Percentiles rank a stretch among this genome's conserved stretches.
Conservation (phyloP, 2,888 invertebrate genomes). For the Philaethria dido region DNA sequence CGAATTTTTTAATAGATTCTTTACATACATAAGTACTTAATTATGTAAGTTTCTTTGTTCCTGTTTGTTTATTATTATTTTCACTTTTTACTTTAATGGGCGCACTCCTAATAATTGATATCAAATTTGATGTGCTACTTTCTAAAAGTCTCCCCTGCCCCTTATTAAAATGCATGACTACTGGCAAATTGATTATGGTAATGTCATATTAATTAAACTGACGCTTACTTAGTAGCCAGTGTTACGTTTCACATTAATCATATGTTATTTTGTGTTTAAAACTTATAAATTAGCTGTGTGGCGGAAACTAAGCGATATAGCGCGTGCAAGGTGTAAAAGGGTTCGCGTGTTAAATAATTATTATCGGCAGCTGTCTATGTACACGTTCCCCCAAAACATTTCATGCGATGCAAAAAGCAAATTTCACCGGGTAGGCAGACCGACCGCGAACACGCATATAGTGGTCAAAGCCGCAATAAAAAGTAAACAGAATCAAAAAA, state of each 20-base stretch:
- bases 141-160: neutral
- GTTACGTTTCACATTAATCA: slow-evolving; percentile 27
- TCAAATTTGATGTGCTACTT: neutral
- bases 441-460: slow-evolving; percentile 65
- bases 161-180: slow-evolving; percentile 15
- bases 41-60: no score
- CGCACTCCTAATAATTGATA: neutral
- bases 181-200: slow-evolving; percentile 30
- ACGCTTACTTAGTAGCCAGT: slow-evolving; percentile 21
- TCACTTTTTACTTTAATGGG: neutral
- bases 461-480: slow-evolving; percentile 73
- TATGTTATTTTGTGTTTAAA: slow-evolving; percentile 34
- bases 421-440: slow-evolving; percentile 60
- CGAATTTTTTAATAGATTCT: no score
- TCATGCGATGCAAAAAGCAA: slow-evolving; percentile 68
- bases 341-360: slow-evolving; percentile 77
- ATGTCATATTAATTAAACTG: slow-evolving; percentile 30
- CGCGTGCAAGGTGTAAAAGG: slow-evolving; percentile 79
- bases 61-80: neutral
- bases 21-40: no score
- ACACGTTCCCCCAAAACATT: slow-evolving; percentile 68
- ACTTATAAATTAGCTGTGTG: slow-evolving; percentile 34
- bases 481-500: slow-evolving; percentile 61
- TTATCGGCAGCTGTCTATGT: slow-evolving; percentile 74
- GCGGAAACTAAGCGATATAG: slow-evolving; percentile 43